Evolutionary conservation across 2,113 vertebrate species (phyloP).

Genomic region (Corythoichthys haematopterus): DNA sequence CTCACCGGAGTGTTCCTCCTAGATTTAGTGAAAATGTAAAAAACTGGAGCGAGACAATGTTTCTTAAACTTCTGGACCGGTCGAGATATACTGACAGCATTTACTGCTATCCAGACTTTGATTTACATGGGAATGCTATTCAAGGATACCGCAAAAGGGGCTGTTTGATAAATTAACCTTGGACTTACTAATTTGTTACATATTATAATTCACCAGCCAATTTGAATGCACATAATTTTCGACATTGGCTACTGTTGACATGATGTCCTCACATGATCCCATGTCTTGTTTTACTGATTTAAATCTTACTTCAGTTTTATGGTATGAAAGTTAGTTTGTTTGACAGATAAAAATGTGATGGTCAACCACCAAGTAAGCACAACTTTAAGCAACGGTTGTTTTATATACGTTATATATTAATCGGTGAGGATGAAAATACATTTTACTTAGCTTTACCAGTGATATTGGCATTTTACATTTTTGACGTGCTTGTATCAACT

Average conservation of each 20-base stretch:
- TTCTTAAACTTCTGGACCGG: constrained; percentile 27
- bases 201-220: background rate
- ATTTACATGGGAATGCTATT: constrained; percentile 31
- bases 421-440: background rate
- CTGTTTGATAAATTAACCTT: constrained; percentile 14
- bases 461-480: background rate
- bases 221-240: constrained; percentile 16
- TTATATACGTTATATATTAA: background rate
- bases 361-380: background rate
- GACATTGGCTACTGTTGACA: constrained; percentile 11
- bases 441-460: background rate
- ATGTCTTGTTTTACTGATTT: background rate
- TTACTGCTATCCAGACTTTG: constrained; percentile 23
- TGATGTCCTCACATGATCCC: constrained; percentile 7
- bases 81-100: constrained; percentile 26
- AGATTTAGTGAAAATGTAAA: constrained; percentile 51
- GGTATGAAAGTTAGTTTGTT: background rate
- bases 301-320: background rate
- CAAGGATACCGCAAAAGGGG: constrained; percentile 38
- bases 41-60: constrained; percentile 31
- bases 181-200: constrained; percentile 7
- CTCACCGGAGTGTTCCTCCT: constrained; percentile 55
- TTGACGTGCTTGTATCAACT: background rate
- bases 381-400: background rate
- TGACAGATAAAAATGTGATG: background rate